Percentiles rank a stretch among this genome's conserved stretches.
Evolutionary conservation across 2,113 vertebrate genomes (phyloP).

Genomic region (Gopherus flavomarginatus): DNA sequence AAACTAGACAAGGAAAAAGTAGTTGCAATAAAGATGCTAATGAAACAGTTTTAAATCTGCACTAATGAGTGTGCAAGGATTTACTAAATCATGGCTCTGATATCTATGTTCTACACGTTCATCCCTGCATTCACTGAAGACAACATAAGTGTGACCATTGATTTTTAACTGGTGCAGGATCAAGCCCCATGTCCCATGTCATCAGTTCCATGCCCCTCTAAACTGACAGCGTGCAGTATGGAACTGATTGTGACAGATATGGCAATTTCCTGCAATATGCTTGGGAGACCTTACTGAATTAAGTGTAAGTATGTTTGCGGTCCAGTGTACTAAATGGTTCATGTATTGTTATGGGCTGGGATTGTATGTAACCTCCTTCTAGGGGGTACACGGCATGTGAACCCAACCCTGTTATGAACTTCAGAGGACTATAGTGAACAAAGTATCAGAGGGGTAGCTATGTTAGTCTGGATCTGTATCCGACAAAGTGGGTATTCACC

Average conservation of each 20-base stretch:
- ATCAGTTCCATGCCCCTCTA: not conserved
- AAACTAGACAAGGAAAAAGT: accelerated
- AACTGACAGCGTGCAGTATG: not conserved
- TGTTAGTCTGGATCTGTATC: too few relatives aligned
- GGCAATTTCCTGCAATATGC: not conserved
- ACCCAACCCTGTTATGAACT: not conserved
- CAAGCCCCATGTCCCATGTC: not conserved
- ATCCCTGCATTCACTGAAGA: not conserved
- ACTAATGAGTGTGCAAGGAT: not conserved
- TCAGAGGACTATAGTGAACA: not conserved
- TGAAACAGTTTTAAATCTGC: not conserved
- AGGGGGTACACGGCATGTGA: not conserved
- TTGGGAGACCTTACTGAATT: not conserved
- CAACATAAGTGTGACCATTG: not conserved
- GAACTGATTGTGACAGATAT: not conserved
- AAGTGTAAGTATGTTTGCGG: not conserved
- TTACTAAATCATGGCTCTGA: not conserved
- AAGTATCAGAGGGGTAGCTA: not conserved
- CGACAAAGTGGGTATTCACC: too few relatives aligned
- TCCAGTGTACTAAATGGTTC: not conserved
- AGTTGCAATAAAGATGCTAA: not conserved
- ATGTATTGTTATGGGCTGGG: not conserved
- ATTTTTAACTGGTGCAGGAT: not conserved
- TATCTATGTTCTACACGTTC: not conserved
- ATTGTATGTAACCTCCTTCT: not conserved